Percentiles rank a stretch among this genome's conserved stretches.
phyloP scores from a whole-genome alignment of 2,797 vertebrate species.

The Xiphorhynchus erythropygius region DNA sequence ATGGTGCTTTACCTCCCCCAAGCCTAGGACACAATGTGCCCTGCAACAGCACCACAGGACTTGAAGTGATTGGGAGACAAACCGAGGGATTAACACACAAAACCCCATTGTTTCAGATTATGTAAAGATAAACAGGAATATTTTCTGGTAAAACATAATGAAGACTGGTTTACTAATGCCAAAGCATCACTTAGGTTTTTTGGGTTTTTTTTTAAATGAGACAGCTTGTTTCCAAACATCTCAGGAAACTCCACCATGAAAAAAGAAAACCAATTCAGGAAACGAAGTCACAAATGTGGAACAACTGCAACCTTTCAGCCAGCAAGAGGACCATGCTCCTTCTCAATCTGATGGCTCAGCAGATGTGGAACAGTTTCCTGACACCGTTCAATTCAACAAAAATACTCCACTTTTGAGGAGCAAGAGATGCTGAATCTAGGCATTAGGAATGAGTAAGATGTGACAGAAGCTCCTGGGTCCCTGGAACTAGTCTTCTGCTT shows the following conservation, averaged over 20 bases:
- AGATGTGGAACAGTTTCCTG: not conserved
- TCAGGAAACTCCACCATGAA: not conserved
- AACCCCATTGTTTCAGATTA: not conserved
- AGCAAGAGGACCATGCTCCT: not conserved
- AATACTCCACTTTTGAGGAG: not conserved
- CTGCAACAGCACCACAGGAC: fast-evolving
- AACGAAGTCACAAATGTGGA: not conserved
- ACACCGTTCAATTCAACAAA: not conserved
- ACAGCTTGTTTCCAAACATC: not conserved
- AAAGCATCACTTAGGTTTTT: not conserved
- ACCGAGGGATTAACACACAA: not conserved
- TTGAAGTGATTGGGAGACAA: not conserved
- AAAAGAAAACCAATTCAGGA: not conserved
- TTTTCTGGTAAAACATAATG: not conserved
- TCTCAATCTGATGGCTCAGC: not conserved
- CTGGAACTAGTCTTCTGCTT: not conserved
- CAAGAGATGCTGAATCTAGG: not conserved
- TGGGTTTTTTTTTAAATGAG: not conserved
- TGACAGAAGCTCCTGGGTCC: not conserved
- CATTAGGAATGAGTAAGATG: not conserved
- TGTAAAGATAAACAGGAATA: not conserved
- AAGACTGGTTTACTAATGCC: not conserved
- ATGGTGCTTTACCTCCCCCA: not conserved
- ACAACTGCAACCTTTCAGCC: not conserved
- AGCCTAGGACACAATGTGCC: fast-evolving